Evolutionary conservation across 2,113 vertebrate genomes (phyloP), one percentile per base, ranked within the genome.

Genomic region (Nycticryphes semicollaris): DNA sequence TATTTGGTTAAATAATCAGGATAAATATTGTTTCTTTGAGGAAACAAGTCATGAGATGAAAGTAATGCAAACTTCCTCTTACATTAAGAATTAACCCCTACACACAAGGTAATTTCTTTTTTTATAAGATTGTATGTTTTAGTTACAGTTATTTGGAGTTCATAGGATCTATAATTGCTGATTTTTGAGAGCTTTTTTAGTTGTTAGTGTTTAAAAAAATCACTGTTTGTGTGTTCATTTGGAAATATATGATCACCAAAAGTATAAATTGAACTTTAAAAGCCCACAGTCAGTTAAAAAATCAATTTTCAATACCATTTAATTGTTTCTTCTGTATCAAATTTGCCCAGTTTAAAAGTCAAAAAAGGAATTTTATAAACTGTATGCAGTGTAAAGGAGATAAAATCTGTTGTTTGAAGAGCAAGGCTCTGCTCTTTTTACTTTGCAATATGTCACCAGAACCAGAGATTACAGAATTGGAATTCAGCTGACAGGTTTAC

Each of bases 401-500:
- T 74, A 91, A 86, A 86, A 85, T 64, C 39, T 89, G 56, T 66
- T 53, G 30, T 70, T 14, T 91, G 90, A 94, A 93, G 48, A 82
- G 25, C 19, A 94, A 87, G 45, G 25, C n/a, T 95, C 50, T 90
- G 47, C 33, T 90, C 47, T 92, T 93, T 94, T 72, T 41, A 69
- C n/a, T 87, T 91, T 85, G n/a, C 75, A 92, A 81, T n/a, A 73
- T 90, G 93, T 89, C 69, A 87, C 47, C 25, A 53, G 56, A 74
- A 79, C 17, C 31, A 62, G 30, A 87, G 66, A 84, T 59, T 92
- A 88, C 63, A 87, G 93, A 87, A 87, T 1, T 73, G 43, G 74
- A 92, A 91, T 86, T 92, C 72, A 93, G 33, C 39, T 93, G 94
- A 69, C 85, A 83, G 79, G 73, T 67, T 92, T 94, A 76, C 77